Conservation (phyloP, 2,113 vertebrate genomes). For the Glaucidium brasilianum region DNA sequence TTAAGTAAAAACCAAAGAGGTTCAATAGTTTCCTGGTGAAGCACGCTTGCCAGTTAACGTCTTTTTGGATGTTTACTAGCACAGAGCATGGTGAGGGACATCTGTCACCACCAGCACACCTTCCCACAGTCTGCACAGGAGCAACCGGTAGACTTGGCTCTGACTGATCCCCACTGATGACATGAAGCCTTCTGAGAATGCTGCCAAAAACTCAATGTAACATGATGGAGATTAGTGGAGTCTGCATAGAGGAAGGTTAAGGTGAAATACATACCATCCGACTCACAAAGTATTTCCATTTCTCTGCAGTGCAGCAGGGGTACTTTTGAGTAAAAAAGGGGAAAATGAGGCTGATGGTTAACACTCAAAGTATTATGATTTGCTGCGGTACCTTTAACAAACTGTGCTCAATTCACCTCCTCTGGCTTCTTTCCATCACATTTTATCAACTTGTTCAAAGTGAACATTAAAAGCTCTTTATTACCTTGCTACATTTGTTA, state of each 20-base stretch:
- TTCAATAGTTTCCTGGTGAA: accelerated
- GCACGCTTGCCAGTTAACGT: accelerated
- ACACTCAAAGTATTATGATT: neutral
- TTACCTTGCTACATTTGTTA: neutral
- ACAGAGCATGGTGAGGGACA: neutral
- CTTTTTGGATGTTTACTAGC: neutral
- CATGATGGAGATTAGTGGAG: neutral
- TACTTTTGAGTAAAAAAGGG: neutral
- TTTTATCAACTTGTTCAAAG: slow-evolving; percentile 29
- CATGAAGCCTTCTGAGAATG: neutral
- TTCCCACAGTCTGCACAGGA: neutral
- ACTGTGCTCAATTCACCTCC: neutral
- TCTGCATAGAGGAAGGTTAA: neutral
- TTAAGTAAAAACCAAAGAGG: neutral
- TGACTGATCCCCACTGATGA: neutral
- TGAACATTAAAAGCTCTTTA: neutral
- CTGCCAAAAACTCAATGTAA: neutral
- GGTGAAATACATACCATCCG: accelerated
- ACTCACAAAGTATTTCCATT: neutral
- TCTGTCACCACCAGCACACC: neutral
- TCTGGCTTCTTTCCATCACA: neutral
- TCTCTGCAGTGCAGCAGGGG: neutral
- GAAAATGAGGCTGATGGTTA: neutral
- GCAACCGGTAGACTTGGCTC: neutral
- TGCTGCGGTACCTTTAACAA: neutral